Percentiles rank a stretch among this genome's conserved stretches.
These are phyloP conservation scores for Drosophila guanche DNA, from an alignment of 1,140 invertebrate species.

Conservation along the genomic window DNA sequence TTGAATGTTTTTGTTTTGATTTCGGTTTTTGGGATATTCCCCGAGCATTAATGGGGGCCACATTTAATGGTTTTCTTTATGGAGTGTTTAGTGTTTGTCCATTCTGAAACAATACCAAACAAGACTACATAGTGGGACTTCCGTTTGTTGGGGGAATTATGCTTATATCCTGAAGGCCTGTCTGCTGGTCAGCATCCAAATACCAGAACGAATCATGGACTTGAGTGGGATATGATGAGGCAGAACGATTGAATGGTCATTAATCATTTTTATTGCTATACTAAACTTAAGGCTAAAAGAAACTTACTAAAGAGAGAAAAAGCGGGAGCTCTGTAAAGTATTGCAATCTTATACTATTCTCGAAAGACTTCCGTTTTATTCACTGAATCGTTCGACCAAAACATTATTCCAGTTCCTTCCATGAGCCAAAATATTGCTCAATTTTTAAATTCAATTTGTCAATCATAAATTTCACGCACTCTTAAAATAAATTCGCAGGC, in stretches of 20 bases:
- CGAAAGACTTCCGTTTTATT: too few relatives aligned
- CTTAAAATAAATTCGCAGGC: constrained; percentile 77
- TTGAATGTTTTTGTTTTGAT: constrained; percentile 28
- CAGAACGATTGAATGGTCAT: constrained; percentile 36
- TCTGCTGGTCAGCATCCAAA: constrained; percentile 29
- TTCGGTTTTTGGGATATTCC: constrained; percentile 14
- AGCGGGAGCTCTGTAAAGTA: too few relatives aligned
- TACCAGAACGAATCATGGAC: constrained; percentile 55
- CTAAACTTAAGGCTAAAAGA: constrained; percentile 1
- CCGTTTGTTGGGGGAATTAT: constrained; percentile 15
- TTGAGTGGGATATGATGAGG: constrained; percentile 20
- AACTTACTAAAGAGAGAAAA: constrained; percentile 15
- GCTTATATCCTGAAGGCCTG: constrained; percentile 44
- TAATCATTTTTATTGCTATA: constrained; percentile 55
- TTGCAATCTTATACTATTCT: too few relatives aligned
- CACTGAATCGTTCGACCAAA: neutral
- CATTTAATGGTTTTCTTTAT: constrained; percentile 76
- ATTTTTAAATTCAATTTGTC: constrained; percentile 77
- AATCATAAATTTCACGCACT: constrained; percentile 79
- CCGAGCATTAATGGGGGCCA: constrained; percentile 53
- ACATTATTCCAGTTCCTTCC: neutral
- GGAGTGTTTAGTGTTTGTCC: constrained; percentile 72
- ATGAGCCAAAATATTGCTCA: constrained; percentile 27
- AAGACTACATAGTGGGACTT: constrained; percentile 33
- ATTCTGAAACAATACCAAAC: constrained; percentile 65